phyloP scores from a whole-genome alignment of 2,888 invertebrate species.

The Camponotus fellah region DNA sequence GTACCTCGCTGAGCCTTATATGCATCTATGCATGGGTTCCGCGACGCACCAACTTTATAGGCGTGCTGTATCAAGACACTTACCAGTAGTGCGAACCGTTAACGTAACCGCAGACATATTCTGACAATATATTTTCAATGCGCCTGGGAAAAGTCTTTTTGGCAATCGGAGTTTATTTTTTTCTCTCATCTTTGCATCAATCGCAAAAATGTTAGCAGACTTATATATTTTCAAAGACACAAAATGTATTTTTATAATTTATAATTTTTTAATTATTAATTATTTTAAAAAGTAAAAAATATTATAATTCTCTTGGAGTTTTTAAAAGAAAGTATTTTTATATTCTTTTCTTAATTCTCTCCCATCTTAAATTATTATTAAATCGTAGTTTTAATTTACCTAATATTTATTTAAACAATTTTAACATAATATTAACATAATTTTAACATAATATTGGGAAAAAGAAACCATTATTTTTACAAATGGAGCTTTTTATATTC shows the following conservation, averaged over 20 bases:
- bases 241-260: neutral
- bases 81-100: constrained; percentile 57
- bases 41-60: constrained; percentile 65
- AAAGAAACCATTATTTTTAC: neutral
- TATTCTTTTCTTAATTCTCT: neutral
- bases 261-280: neutral
- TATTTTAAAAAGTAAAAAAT: neutral
- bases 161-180: constrained; percentile 63
- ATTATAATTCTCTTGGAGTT: neutral
- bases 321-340: neutral
- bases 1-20: constrained; percentile 82
- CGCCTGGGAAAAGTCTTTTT: constrained; percentile 46
- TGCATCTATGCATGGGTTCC: constrained; percentile 81
- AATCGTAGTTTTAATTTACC: neutral
- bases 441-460: neutral
- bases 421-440: neutral
- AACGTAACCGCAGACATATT: constrained; percentile 51
- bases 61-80: constrained; percentile 56
- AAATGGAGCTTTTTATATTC: neutral
- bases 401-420: constrained; percentile 11
- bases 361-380: neutral
- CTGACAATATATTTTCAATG: constrained; percentile 56
- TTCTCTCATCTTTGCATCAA: neutral
- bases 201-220: neutral
- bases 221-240: neutral